Evolutionary conservation across 2,797 vertebrate species (phyloP), one percentile per base, ranked within the genome.

Genomic region (Megaceryle alcyon): DNA sequence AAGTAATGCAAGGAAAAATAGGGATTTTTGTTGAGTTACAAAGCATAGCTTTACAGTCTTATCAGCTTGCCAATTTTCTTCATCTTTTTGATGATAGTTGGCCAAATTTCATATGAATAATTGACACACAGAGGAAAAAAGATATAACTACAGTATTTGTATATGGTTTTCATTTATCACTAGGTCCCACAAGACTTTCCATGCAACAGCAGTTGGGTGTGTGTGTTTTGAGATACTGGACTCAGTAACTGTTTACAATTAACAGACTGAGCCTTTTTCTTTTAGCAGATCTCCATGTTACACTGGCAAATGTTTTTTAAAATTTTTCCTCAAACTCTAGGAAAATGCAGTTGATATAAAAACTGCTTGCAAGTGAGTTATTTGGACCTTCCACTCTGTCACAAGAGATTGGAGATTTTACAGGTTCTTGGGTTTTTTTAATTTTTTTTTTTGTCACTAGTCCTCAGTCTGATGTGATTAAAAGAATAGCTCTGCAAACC

Each of bases 401-500:
- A n/a, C 37, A 64, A 28, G 76, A 78, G 87, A 81, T 28, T 69
- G 54, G 79, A 71, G 54, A 28, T 71, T 86, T 90, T 81, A 43
- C 33, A 69, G 43, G 41, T 61, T 71, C 41, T 29, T 63, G 49
- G 49, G 81, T 14, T 31, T 37, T 10, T 9, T 10, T 15, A 35
- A 35, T 8, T 26, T 37, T 60, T 26, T 28, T 5, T 39, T 78
- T 39, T 75, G 71, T 44, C 4, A 43, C 46, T 39, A 54, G 2
- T 72, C 48, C 78, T 91, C 31, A 64, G 48, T 71, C 44, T 82
- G 31, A 57, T 95, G 19, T 83, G 79, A 89, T 94, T 87, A 88
- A 90, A 91, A 86, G 31, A 91, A 71, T 26, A n/a, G 75, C 41
- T 81, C 53, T 71, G 35, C 33, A 75, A 70, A 86, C 31, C 57